Percentiles rank a stretch among this genome's conserved stretches.
Conservation (phyloP, 2,888 invertebrate species). For the Drosophila silvestris region DNA sequence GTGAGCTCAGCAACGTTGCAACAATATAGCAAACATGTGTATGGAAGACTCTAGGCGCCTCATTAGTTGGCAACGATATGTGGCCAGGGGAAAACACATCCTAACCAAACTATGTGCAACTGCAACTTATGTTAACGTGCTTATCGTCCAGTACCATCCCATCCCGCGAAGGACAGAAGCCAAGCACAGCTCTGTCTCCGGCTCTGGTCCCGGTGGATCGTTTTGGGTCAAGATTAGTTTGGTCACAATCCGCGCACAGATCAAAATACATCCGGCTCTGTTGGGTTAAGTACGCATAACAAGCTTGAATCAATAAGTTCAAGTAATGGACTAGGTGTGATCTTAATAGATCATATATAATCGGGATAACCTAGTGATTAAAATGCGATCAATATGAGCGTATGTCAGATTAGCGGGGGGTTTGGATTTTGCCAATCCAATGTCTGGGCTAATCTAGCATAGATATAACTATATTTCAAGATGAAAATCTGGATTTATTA, state of each 20-base stretch:
- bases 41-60: conserved; percentile 43
- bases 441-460: background rate
- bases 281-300: conserved; percentile 26
- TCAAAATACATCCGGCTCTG: conserved; percentile 57
- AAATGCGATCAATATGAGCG: conserved; percentile 18
- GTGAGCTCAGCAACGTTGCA: conserved; percentile 10
- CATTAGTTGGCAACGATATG: conserved; percentile 52
- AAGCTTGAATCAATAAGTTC: conserved; percentile 42
- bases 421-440: conserved; percentile 20
- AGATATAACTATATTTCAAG: background rate
- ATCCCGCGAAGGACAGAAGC: conserved; percentile 32
- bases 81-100: conserved; percentile 58
- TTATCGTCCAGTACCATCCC: conserved; percentile 26
- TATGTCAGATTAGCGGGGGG: conserved; percentile 23
- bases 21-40: conserved; percentile 38
- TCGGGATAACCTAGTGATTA: conserved; percentile 25
- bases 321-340: conserved; percentile 66
- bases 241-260: conserved; percentile 42
- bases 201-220: conserved; percentile 16
- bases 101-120: conserved; percentile 45
- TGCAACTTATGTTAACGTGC: conserved; percentile 24
- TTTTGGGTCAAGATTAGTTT: conserved; percentile 51
- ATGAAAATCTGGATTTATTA: background rate
- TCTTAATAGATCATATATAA: conserved; percentile 44
- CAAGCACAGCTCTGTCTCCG: conserved; percentile 11